These are phyloP conservation scores for Philonicus albiceps DNA, from an alignment of 2,888 invertebrate species.

Conservation along the genomic window DNA sequence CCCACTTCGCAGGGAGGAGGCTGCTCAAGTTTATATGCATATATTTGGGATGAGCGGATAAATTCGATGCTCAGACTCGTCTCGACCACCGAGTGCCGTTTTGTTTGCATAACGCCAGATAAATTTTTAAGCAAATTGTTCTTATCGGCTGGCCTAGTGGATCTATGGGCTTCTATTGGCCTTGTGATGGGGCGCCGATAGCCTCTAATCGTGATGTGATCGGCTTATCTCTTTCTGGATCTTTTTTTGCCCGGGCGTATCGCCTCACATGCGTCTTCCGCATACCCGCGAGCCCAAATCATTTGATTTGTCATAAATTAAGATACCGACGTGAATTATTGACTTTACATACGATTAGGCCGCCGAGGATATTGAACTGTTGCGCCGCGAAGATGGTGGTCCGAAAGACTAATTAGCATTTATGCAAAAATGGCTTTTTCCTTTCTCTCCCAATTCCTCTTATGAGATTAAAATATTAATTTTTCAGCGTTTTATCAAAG, in stretches of 20 bases:
- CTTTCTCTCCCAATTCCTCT: conserved; percentile 5
- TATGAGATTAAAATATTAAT: conserved; percentile 33
- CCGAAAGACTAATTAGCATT: conserved; percentile 28
- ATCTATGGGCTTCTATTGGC: not conserved
- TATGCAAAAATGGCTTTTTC: conserved; percentile 34
- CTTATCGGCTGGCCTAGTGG: conserved; percentile 3
- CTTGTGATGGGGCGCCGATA: not conserved
- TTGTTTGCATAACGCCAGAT: conserved; percentile 21
- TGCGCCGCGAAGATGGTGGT: conserved; percentile 16
- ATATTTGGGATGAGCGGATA: not conserved
- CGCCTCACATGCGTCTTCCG: not conserved
- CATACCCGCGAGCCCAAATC: conserved; percentile 12
- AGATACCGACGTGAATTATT: conserved; percentile 34
- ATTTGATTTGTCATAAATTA: conserved; percentile 27
- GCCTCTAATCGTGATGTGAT: conserved; percentile 23
- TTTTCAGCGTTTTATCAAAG: conserved; percentile 23
- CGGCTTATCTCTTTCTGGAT: conserved; percentile 21
- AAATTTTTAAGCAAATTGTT: conserved; percentile 28
- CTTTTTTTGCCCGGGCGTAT: not conserved
- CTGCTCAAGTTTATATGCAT: not conserved
- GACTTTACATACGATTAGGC: conserved; percentile 19
- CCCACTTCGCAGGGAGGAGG: not conserved
- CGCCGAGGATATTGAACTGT: conserved; percentile 9
- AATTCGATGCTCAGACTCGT: not conserved
- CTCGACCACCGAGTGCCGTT: not conserved